Percentiles rank a stretch among this genome's conserved stretches.
phyloP scores from a whole-genome alignment of 2,888 invertebrate genomes.

The Scotopteryx bipunctaria region DNA sequence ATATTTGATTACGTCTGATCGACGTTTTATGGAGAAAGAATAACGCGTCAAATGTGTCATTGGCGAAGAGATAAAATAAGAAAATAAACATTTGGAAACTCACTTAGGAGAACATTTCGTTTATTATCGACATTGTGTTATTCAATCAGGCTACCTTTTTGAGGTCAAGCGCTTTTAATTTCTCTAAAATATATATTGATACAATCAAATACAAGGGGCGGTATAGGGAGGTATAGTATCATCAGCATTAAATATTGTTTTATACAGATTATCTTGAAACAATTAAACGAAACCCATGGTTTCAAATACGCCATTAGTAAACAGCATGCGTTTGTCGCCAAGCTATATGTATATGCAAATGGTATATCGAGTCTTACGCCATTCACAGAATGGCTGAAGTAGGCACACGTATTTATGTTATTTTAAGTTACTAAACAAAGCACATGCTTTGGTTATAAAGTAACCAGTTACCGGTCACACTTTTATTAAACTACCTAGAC shows the following conservation, averaged over 20 bases:
- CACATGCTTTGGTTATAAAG: conserved; percentile 20
- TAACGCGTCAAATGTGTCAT: conserved; percentile 41
- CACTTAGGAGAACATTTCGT: not conserved
- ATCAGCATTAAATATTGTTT: not conserved
- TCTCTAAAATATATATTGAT: no score
- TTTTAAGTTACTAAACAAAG: conserved; percentile 19
- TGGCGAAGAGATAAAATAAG: conserved; percentile 31
- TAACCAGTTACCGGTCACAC: conserved; percentile 4
- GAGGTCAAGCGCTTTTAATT: not conserved
- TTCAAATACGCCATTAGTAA: conserved; percentile 46
- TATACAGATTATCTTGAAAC: conserved; percentile 34
- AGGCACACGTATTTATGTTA: conserved; percentile 14
- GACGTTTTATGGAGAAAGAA: conserved; percentile 42
- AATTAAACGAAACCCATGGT: conserved; percentile 34
- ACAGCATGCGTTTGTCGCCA: conserved; percentile 45
- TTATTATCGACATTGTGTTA: not conserved
- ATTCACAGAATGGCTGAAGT: conserved; percentile 40
- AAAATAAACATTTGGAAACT: conserved; percentile 10
- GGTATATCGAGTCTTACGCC: conserved; percentile 49
- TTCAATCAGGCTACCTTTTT: not conserved
- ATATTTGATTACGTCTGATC: conserved; percentile 55
- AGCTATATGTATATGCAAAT: conserved; percentile 65
- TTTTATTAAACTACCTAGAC: not conserved
- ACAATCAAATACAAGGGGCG: no score
- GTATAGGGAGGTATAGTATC: no score